Percentiles rank a stretch among this genome's conserved stretches.
Evolutionary conservation across 1,140 invertebrate species (phyloP).

Genomic region (Drosophila nasuta): DNA sequence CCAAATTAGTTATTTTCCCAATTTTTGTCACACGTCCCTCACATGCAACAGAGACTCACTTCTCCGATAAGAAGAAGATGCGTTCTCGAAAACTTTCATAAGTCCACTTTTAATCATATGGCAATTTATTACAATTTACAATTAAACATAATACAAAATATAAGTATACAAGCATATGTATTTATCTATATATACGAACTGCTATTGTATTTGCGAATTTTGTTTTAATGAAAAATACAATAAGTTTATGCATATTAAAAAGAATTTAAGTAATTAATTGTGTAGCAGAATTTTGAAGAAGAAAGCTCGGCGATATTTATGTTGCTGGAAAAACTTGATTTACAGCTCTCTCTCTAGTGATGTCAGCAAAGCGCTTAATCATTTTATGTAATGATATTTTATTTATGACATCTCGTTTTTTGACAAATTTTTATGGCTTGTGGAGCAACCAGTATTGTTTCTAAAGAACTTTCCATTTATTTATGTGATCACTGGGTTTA

Average conservation of each 20-base stretch:
- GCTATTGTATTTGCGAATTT: slow-evolving; percentile 67
- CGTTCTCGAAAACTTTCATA: slow-evolving; percentile 43
- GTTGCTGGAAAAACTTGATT: too few species aligned
- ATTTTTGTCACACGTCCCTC: neutral
- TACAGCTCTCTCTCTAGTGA: too few species aligned
- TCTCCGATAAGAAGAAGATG: neutral
- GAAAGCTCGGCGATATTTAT: too few species aligned
- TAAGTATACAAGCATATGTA: slow-evolving; percentile 24
- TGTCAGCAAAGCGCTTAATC: too few species aligned
- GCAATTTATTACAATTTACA: slow-evolving; percentile 72
- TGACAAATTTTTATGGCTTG: too few species aligned
- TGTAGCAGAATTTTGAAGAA: too few species aligned
- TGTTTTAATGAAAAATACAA: slow-evolving; percentile 39
- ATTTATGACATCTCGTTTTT: too few species aligned
- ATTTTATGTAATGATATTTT: too few species aligned
- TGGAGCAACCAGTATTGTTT: too few species aligned
- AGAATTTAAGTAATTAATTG: neutral
- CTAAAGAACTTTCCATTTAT: neutral
- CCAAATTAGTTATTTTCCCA: slow-evolving; percentile 1
- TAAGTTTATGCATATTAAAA: slow-evolving; percentile 1
- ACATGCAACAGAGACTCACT: neutral
- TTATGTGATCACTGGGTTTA: too few species aligned
- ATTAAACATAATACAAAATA: slow-evolving; percentile 15
- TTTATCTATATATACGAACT: slow-evolving; percentile 48
- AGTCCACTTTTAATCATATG: slow-evolving; percentile 63